Percentiles rank a stretch among this genome's conserved stretches.
These are phyloP conservation scores for Neolamprologus fasciatus DNA, from an alignment of 2,113 vertebrate species.

Conservation along the genomic window DNA sequence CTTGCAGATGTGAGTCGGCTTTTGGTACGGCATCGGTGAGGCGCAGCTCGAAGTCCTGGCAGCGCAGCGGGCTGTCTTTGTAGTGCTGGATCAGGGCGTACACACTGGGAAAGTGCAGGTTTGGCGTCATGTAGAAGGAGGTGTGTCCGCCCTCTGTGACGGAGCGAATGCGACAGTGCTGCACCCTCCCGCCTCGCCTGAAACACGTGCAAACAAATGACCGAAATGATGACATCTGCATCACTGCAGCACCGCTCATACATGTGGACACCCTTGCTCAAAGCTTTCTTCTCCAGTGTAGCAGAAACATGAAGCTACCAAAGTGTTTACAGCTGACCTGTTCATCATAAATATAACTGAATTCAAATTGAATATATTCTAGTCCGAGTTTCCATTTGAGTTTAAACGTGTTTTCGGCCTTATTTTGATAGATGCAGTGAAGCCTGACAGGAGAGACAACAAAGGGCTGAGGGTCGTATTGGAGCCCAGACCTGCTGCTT, in stretches of 20 bases:
- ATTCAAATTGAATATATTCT: neutral
- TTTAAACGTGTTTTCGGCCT: neutral
- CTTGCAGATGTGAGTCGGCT: constrained; percentile 78
- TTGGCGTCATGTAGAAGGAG: constrained; percentile 86
- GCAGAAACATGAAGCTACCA: neutral
- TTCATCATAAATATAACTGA: neutral
- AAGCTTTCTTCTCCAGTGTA: neutral
- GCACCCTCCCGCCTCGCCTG: constrained; percentile 87
- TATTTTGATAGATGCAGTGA: neutral
- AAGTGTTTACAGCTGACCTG: fast-evolving
- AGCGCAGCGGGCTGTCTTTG: constrained; percentile 82
- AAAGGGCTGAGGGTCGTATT: neutral
- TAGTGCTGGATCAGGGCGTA: constrained; percentile 89
- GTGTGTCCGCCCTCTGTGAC: constrained; percentile 63
- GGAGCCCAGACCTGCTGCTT: neutral
- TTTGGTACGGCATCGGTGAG: constrained; percentile 86
- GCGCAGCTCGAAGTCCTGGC: constrained; percentile 88
- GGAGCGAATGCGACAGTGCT: constrained; percentile 92
- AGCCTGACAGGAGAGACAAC: neutral
- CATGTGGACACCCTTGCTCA: too few relatives aligned
- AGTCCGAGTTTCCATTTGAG: neutral
- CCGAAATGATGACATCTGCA: fast-evolving
- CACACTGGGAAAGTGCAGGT: constrained; percentile 84
- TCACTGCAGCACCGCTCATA: too few relatives aligned
- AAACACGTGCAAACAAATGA: neutral